Base-by-base conservation (phyloP, 2,888 invertebrate species). In the Anodontia alba region DNA sequence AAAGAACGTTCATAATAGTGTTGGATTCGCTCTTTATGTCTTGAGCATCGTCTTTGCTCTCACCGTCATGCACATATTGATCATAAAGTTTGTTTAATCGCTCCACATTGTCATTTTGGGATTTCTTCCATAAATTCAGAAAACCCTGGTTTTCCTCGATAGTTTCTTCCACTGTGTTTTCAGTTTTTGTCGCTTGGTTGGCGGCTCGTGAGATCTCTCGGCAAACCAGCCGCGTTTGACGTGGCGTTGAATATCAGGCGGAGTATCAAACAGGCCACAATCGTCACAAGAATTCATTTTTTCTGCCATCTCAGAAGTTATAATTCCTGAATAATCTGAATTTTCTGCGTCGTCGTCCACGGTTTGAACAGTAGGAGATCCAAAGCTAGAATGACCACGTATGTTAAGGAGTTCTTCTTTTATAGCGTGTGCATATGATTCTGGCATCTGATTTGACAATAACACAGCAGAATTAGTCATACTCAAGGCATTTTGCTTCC, bases 11-110 rank as follows among this genome's bases (percentile, higher is more conserved):
- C 66, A 66, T 66, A 8, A 26, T 29, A 66, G 29, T 29, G 29
- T 31, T 66, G 66, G 8, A 36, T 36, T n/a, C 42, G 69, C 42
- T 69, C 69, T 46, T n/a, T n/a, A n/a, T n/a, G n/a, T n/a, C n/a
- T n/a, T n/a, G n/a, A n/a, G n/a, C n/a, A n/a, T n/a, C n/a, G n/a
- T n/a, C n/a, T n/a, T n/a, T n/a, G n/a, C n/a, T n/a, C n/a, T n/a
- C n/a, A n/a, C n/a, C n/a, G n/a, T n/a, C n/a, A n/a, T n/a, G n/a
- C n/a, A n/a, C n/a, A n/a, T n/a, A n/a, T n/a, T n/a, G n/a, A n/a
- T n/a, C n/a, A n/a, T n/a, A n/a, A n/a, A n/a, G n/a, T n/a, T n/a
- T n/a, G n/a, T n/a, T n/a, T n/a, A n/a, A n/a, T n/a, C n/a, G n/a
- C n/a, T n/a, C n/a, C n/a, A n/a, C n/a, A n/a, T n/a, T n/a, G n/a